Evolutionary conservation across 2,113 vertebrate species (phyloP).

Genomic region (Colaptes auratus): DNA sequence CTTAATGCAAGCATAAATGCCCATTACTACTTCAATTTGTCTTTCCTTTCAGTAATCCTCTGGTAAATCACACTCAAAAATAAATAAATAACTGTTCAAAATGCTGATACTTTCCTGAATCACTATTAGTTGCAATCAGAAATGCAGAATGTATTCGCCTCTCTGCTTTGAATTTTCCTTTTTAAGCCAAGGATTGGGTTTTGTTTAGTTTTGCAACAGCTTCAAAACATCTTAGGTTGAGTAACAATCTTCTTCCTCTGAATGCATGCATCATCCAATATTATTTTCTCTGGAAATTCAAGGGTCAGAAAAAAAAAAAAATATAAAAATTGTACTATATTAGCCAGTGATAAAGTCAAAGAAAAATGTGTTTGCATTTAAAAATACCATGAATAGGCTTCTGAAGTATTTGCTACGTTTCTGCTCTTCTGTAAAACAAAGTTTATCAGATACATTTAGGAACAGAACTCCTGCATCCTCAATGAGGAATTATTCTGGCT

Average conservation of each 20-base stretch:
- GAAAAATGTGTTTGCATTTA: background rate
- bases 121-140: background rate
- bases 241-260: background rate
- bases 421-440: conserved; percentile 10
- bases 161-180: background rate
- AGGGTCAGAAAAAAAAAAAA: background rate
- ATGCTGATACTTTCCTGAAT: background rate
- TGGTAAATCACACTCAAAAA: background rate
- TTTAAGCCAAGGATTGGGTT: background rate
- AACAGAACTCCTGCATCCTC: background rate
- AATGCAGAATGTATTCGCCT: background rate
- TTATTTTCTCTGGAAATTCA: background rate
- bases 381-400: background rate
- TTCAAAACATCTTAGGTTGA: background rate
- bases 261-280: background rate
- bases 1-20: conserved; percentile 41
- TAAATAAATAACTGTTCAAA: background rate
- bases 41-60: conserved; percentile 35
- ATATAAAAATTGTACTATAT: background rate
- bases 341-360: background rate
- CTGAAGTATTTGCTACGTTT: background rate
- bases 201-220: background rate
- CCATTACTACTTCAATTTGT: conserved; percentile 33
- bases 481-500: background rate
- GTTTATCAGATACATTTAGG: conserved; percentile 10